These are phyloP conservation scores for Papilio polytes DNA, from an alignment of 1,140 invertebrate genomes.

Conservation along the genomic window DNA sequence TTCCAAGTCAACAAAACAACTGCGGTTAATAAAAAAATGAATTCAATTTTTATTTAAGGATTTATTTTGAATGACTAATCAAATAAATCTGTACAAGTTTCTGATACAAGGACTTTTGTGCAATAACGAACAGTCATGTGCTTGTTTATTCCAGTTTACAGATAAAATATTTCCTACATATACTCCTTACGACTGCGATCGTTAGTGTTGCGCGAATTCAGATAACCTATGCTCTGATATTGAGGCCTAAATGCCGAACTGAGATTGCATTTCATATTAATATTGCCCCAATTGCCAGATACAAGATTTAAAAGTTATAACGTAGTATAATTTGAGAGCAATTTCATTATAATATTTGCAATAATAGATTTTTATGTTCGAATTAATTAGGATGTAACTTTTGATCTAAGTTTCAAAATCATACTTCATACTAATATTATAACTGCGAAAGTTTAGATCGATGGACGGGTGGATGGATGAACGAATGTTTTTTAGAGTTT, in stretches of 20 bases:
- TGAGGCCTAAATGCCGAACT: constrained; percentile 53
- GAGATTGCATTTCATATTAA: constrained; percentile 42
- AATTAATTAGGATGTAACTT: too few species aligned
- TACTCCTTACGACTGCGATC: constrained; percentile 44
- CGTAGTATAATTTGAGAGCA: not conserved
- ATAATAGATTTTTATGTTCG: too few species aligned
- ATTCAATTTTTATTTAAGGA: not conserved
- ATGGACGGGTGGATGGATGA: too few species aligned
- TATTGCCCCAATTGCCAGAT: not conserved
- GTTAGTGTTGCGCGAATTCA: constrained; percentile 46
- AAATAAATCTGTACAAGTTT: not conserved
- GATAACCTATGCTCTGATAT: constrained; percentile 62
- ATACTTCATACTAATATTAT: too few species aligned
- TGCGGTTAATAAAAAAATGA: not conserved
- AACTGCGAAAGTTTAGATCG: too few species aligned
- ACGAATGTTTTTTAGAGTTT: too few species aligned
- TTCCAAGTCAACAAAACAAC: not conserved
- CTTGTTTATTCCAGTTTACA: constrained; percentile 11
- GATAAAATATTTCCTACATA: constrained; percentile 36
- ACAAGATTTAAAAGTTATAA: not conserved
- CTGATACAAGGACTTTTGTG: constrained; percentile 30
- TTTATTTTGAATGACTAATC: not conserved
- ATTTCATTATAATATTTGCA: not conserved
- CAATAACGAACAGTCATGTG: not conserved
- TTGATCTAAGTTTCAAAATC: too few species aligned